Percentiles rank a stretch among this genome's conserved stretches.
Evolutionary conservation across 2,888 invertebrate genomes (phyloP).

Genomic region (Cosmopolites sordidus): DNA sequence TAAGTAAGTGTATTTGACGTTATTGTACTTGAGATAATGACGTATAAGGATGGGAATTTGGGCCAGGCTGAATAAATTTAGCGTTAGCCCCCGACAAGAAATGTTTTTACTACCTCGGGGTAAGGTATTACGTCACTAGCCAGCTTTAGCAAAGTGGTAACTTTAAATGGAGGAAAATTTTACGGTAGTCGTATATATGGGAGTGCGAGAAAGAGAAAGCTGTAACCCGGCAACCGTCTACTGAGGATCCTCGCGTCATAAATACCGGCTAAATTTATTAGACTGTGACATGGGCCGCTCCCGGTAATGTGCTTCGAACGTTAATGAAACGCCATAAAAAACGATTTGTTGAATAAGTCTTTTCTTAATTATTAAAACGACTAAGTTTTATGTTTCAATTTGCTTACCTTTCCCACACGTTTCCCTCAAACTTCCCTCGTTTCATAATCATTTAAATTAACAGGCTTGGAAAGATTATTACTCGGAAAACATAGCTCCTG

Average conservation of each 20-base stretch:
- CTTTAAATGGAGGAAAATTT: conserved; percentile 20
- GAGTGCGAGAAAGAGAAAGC: conserved; percentile 23
- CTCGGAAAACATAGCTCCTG: too few relatives aligned
- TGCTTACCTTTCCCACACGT: not conserved
- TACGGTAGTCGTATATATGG: conserved; percentile 20
- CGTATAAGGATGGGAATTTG: conserved; percentile 21
- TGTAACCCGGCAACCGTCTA: conserved; percentile 14
- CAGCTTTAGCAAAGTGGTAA: conserved; percentile 17
- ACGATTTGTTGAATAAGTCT: conserved; percentile 19
- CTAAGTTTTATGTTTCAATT: conserved; percentile 8
- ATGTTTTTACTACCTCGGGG: conserved; percentile 25
- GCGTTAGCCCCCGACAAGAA: conserved; percentile 18
- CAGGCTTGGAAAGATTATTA: too few relatives aligned
- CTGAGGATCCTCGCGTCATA: conserved; percentile 17
- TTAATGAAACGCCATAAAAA: conserved; percentile 27
- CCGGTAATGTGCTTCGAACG: conserved; percentile 17
- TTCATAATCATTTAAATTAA: not conserved
- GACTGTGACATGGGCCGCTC: conserved; percentile 19
- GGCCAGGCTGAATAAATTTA: conserved; percentile 24
- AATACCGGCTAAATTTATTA: conserved; percentile 26
- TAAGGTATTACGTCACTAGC: conserved; percentile 21
- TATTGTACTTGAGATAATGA: conserved; percentile 27
- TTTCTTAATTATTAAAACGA: conserved; percentile 18
- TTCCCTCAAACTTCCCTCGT: not conserved
- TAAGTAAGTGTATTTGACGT: conserved; percentile 27